These are phyloP conservation scores for Phrixothrix hirtus DNA, from an alignment of 2,888 invertebrate genomes.

Conservation along the genomic window DNA sequence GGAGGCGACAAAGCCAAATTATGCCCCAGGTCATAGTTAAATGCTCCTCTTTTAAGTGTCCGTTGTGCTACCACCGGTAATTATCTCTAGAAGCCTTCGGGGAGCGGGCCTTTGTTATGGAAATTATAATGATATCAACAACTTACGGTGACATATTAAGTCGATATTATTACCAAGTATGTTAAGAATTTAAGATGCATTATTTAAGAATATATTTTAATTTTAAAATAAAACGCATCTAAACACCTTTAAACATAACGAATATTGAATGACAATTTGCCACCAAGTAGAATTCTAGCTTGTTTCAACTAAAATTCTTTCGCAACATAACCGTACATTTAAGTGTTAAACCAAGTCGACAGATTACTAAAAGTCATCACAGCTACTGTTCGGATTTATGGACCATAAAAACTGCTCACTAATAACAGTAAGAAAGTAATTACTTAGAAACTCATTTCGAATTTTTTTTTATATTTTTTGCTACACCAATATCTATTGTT, in stretches of 20 bases:
- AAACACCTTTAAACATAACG: too few relatives aligned
- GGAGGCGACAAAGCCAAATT: conserved; percentile 41
- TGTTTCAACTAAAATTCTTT: background rate
- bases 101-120: conserved; percentile 41
- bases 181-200: conserved; percentile 15
- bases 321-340: conserved; percentile 21
- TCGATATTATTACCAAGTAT: conserved; percentile 16
- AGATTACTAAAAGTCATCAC: conserved; percentile 33
- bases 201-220: conserved; percentile 9
- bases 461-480: conserved; percentile 14
- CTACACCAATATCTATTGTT: conserved; percentile 5
- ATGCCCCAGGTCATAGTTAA: conserved; percentile 31
- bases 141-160: conserved; percentile 24
- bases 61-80: conserved; percentile 37
- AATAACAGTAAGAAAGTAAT: conserved; percentile 27
- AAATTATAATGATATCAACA: conserved; percentile 30
- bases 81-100: conserved; percentile 35
- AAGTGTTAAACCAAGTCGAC: conserved; percentile 26
- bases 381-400: conserved; percentile 38
- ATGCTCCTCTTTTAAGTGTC: conserved; percentile 37
- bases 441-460: conserved; percentile 23
- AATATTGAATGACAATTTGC: too few relatives aligned
- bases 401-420: conserved; percentile 33
- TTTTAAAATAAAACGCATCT: background rate
- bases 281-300: too few relatives aligned